A percentile compares a stretch with the other conserved stretches of the same genome.
These are phyloP conservation scores for Lepidurus packardi DNA, from an alignment of 1,140 invertebrate genomes.

Conservation along the genomic window DNA sequence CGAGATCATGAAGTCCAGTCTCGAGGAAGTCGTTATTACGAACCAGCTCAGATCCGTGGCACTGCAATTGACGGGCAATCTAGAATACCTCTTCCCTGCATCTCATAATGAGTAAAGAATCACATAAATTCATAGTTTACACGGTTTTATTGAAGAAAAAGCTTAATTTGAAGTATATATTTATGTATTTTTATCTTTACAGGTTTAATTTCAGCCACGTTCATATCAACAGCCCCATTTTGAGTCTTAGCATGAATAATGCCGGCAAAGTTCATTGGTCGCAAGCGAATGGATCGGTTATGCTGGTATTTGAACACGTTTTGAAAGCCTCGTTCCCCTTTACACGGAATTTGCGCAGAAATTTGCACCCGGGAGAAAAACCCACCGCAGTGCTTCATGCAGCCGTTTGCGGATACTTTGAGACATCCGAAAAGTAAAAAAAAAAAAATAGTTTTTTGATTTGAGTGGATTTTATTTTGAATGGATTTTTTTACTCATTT, in stretches of 20 bases:
- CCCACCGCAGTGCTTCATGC: slow-evolving; percentile 33
- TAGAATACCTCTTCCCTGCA: neutral
- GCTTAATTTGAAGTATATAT: too few relatives aligned
- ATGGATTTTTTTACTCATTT: too few relatives aligned
- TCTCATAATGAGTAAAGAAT: neutral
- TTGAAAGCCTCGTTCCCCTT: slow-evolving; percentile 19
- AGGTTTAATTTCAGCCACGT: slow-evolving; percentile 1
- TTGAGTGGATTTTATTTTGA: too few relatives aligned
- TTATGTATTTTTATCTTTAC: neutral
- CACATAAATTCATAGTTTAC: too few relatives aligned
- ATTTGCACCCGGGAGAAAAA: slow-evolving; percentile 35
- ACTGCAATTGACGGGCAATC: neutral
- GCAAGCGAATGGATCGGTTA: neutral
- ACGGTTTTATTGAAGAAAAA: too few relatives aligned
- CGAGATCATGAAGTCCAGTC: neutral
- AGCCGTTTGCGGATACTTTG: slow-evolving; percentile 37
- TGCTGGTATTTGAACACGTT: slow-evolving; percentile 24
- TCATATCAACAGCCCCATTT: neutral
- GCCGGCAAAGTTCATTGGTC: neutral
- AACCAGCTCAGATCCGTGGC: slow-evolving; percentile 1
- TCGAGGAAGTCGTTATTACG: neutral
- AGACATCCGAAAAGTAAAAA: slow-evolving; percentile 27
- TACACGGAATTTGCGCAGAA: slow-evolving; percentile 28
- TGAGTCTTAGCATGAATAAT: neutral
- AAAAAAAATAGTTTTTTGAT: too few relatives aligned